These are phyloP conservation scores for Threskiornis aethiopicus DNA, from an alignment of 2,797 vertebrate species.

Conservation along the genomic window DNA sequence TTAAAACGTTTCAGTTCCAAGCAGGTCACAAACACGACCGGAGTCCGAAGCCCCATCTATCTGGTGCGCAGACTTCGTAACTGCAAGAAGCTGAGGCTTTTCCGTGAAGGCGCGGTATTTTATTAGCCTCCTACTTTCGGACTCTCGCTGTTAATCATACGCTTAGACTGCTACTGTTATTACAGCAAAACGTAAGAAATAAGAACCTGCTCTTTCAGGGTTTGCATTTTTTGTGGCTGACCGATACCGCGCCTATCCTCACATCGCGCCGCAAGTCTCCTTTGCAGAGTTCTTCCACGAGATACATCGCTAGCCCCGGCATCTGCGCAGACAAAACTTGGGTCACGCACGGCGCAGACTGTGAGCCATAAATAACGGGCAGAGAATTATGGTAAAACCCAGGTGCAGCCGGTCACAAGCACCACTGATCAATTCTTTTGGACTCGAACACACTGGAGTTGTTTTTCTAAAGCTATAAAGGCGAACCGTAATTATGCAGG, in stretches of 20 bases:
- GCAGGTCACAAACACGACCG: neutral
- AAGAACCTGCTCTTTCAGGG: neutral
- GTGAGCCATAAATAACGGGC: neutral
- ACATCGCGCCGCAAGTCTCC: rapidly evolving
- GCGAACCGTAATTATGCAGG: neutral
- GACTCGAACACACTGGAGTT: neutral
- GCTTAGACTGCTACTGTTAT: neutral
- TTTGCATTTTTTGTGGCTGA: neutral
- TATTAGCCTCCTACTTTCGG: neutral
- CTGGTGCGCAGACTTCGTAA: neutral
- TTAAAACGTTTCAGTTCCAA: neutral
- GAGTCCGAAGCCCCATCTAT: neutral
- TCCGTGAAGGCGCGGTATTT: neutral
- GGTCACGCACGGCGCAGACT: neutral
- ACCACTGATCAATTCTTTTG: neutral
- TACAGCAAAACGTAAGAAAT: neutral
- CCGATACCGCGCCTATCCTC: neutral
- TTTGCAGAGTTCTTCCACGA: rapidly evolving
- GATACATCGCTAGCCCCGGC: neutral
- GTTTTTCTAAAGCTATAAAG: neutral
- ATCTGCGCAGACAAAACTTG: neutral
- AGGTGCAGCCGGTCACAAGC: neutral
- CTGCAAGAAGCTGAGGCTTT: neutral
- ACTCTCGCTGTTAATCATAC: neutral
- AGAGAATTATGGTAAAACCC: neutral